Percentiles rank a stretch among this genome's conserved stretches.
phyloP scores from a whole-genome alignment of 2,888 invertebrate species.

The Junonia oenone region DNA sequence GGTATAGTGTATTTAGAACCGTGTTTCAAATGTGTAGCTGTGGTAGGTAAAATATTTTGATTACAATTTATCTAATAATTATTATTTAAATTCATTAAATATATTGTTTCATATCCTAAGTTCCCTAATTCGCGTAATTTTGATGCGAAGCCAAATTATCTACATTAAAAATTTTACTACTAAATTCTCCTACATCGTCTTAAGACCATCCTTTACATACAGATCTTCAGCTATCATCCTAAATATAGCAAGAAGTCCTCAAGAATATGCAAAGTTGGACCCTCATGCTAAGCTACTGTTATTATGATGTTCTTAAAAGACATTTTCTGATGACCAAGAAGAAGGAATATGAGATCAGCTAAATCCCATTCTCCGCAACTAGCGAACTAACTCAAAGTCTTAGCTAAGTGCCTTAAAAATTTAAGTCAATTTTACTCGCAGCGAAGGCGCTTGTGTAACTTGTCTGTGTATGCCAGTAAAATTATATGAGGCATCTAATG shows the following conservation, averaged over 20 bases:
- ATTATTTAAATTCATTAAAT: no score
- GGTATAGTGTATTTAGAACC: no score
- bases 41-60: no score
- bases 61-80: no score
- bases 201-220: no score
- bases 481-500: constrained; percentile 1
- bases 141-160: no score
- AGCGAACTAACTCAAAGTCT: constrained; percentile 54
- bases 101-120: no score
- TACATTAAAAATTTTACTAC: no score
- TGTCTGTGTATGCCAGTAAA: neutral
- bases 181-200: no score
- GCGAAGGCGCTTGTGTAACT: neutral
- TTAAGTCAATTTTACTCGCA: constrained; percentile 59
- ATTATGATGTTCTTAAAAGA: constrained; percentile 11
- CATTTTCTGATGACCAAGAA: neutral
- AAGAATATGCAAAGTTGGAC: neutral
- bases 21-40: no score
- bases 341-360: constrained; percentile 28
- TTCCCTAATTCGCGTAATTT: no score
- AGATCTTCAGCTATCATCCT: neutral
- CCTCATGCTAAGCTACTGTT: neutral
- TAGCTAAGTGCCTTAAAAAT: constrained; percentile 61
- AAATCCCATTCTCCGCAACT: constrained; percentile 47
- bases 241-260: neutral